Conservation (phyloP, 2,113 vertebrate genomes). For the Synodontis membranacea region DNA sequence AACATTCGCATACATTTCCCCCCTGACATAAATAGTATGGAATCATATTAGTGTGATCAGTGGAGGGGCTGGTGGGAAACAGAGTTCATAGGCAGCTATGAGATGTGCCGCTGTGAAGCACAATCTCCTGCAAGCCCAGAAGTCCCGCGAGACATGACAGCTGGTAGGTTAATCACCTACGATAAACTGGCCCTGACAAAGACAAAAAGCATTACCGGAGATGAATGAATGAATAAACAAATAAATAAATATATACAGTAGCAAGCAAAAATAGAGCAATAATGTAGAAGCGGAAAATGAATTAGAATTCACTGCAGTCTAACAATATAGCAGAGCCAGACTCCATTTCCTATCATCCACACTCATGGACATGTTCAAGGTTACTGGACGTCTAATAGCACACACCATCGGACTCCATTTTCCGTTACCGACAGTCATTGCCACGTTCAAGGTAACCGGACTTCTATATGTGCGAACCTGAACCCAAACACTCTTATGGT, state of each 20-base stretch:
- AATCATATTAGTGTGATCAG: background rate
- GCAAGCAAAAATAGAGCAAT: background rate
- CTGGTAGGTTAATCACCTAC: background rate
- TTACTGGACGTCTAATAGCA: background rate
- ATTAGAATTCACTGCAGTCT: background rate
- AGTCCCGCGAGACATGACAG: no score
- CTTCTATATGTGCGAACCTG: background rate
- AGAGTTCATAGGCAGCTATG: no score
- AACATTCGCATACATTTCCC: background rate
- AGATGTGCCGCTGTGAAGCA: no score
- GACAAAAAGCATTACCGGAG: no score
- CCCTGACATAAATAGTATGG: background rate
- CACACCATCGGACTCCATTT: background rate
- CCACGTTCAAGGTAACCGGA: background rate
- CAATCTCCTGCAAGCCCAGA: no score
- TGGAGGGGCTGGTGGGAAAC: no score
- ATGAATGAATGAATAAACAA: background rate
- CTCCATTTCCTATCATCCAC: background rate
- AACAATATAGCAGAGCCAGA: background rate
- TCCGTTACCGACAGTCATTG: background rate
- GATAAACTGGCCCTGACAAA: background rate
- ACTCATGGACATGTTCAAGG: background rate
- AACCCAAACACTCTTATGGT: background rate
- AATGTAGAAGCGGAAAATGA: background rate
- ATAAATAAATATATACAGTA: background rate